phyloP scores from a whole-genome alignment of 2,888 invertebrate genomes.

The Eupithecia subumbrata region DNA sequence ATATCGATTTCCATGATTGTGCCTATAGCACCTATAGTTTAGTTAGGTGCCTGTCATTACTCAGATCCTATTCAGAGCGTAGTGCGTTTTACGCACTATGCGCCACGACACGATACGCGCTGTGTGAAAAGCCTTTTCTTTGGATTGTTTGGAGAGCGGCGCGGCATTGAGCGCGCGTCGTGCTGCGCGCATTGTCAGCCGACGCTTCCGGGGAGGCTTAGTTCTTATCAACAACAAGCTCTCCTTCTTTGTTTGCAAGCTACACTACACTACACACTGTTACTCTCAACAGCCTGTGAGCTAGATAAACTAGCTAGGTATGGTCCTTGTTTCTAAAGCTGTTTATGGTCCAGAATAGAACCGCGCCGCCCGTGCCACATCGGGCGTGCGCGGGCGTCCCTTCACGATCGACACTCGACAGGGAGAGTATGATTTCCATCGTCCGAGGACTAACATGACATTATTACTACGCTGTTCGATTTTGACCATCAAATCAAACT shows the following conservation, averaged over 20 bases:
- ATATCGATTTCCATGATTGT: too few relatives aligned
- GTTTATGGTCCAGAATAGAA: too few relatives aligned
- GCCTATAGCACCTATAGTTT: too few relatives aligned
- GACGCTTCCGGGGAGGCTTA: too few relatives aligned
- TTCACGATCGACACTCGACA: too few relatives aligned
- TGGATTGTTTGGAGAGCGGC: neutral
- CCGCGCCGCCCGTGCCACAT: too few relatives aligned
- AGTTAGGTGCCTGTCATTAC: neutral
- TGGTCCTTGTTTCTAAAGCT: too few relatives aligned
- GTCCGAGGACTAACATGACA: too few relatives aligned
- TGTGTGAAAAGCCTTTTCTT: neutral
- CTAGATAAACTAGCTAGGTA: neutral
- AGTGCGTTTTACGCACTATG: neutral
- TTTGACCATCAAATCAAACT: too few relatives aligned
- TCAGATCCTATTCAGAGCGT: neutral
- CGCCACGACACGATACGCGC: neutral
- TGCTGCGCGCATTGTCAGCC: neutral
- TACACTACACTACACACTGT: neutral
- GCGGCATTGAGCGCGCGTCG: neutral
- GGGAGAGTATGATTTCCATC: too few relatives aligned
- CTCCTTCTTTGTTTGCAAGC: neutral
- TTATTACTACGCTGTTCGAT: too few relatives aligned
- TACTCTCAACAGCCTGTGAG: neutral
- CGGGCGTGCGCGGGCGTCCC: too few relatives aligned
- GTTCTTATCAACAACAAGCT: neutral